Base-by-base conservation (phyloP, 1,140 invertebrate species). In the Philotrypesis tridentata region DNA sequence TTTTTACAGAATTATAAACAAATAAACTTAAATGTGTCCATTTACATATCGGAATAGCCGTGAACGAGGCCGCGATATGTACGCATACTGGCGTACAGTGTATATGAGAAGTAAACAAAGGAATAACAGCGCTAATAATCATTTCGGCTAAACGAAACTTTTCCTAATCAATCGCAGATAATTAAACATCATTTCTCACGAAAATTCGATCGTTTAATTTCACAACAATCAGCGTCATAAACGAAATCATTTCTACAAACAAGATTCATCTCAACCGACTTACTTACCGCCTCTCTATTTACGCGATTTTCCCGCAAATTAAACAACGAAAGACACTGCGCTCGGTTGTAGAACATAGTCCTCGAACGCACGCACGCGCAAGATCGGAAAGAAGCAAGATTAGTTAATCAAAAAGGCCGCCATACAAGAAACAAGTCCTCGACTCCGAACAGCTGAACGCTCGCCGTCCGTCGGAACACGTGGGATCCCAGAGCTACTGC, bases 401-500 rank as follows among this genome's bases (percentile, higher is more conserved):
- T 55, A 14, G 1, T 65, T 17, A 29, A 0, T 31, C 11, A 7
- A 48, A 25, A 73, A 73, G 23, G 5, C 21, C 23, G 37, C 21
- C n/a, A 48, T n/a, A 40, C 48, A 61, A 60, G 63, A 40, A 65
- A 48, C 23, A 48, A 73, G 5, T 7, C 23, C n/a, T 8, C 33
- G n/a, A 37, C 29, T n/a, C 14, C 31, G 55, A 79, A 78, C 81
- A 82, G 81, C 81, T 73, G 75, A 73, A 78, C 0, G 27, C 29
- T 25, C 48, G 73, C 65, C 40, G 23, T 63, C 78, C 72, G 71
- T 80, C 72, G 82, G 71, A 71, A 76, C 82, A 80, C 82, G 78
- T 83, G 82, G 82, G 17, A 43, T 17, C 23, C 37, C 37, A 27
- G 25, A 6, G 31, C 6, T 40, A 48, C 27, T 9, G 61, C 60